Evolutionary conservation across 1,140 invertebrate species (phyloP), one percentile per base, ranked within the genome.

Genomic region (Acromyrmex heyeri): DNA sequence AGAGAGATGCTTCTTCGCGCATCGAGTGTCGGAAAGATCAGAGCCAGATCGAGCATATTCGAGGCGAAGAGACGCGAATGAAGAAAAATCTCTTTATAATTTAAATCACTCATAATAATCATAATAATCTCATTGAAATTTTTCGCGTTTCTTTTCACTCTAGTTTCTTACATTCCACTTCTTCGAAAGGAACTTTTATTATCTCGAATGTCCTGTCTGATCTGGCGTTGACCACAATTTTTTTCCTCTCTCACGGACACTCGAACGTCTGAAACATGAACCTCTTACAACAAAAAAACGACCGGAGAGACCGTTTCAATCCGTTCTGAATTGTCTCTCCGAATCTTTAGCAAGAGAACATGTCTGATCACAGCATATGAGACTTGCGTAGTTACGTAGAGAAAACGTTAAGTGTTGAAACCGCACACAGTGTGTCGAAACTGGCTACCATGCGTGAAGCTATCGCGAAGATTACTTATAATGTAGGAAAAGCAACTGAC

Each of bases 331-430:
- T 21, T 16, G 67, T 75, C 69, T 75, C 64, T 70, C 65, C 14
- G 21, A 62, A 72, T 61, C 55, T 61, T 44, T 61, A 83, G 62
- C 55, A 61, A 75, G 24, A 83, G 67, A 73, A 73, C 67, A 83
- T 83, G 55, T 83, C 55, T 83, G 79, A 83, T 75, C 38, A 75
- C 79, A 83, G 18, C 69, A 38, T 82, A 59, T 82, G 38, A 61
- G 69, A 83, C 57, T 61, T 83, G 69, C 16, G 27, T 48, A 83
- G 69, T 78, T 78, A 83, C 34, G 55, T 82, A 82, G 53, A 82
- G 8, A 48, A 50, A 69, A 65, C 65, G 34, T 70, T 72, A 30
- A 73, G 24, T 75, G 69, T 75, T 83, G 18, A 75, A 48, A 73
- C 57, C 14, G 21, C 38, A 34, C 38, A 44, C 38, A 61, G 24